Conservation (phyloP, 2,797 vertebrate species). For the Notolabrus celidotus region DNA sequence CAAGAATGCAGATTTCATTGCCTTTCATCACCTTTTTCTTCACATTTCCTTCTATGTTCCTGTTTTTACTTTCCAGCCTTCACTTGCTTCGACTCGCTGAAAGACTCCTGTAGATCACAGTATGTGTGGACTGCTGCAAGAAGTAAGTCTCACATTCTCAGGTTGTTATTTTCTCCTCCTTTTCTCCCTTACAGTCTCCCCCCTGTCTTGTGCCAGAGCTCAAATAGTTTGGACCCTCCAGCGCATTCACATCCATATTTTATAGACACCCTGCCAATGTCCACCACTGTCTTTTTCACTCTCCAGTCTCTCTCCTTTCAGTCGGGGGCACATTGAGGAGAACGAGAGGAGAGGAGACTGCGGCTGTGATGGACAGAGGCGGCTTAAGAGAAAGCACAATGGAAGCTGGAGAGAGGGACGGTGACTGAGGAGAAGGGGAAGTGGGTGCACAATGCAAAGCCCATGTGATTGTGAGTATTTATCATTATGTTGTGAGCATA, state of each 20-base stretch:
- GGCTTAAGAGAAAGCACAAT: conserved; percentile 13
- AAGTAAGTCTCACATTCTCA: conserved; percentile 13
- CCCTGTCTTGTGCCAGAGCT: conserved; percentile 2
- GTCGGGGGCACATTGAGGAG: background rate
- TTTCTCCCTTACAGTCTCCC: background rate
- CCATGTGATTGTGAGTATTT: background rate
- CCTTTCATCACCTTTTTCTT: background rate
- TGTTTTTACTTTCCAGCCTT: background rate
- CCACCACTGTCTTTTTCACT: conserved; percentile 14
- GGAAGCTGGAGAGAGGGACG: conserved; percentile 5
- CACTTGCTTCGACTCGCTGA: background rate
- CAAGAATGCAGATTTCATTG: conserved; percentile 2
- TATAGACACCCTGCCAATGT: conserved; percentile 30
- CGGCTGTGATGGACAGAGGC: conserved; percentile 20
- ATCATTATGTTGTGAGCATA: conserved; percentile 4
- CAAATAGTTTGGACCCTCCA: conserved; percentile 22
- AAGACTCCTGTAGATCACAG: conserved; percentile 23
- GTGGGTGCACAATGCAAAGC: conserved; percentile 13
- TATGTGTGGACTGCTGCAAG: conserved; percentile 16
- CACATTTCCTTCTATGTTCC: background rate
- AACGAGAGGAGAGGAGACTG: background rate
- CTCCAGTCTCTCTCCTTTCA: conserved; percentile 19
- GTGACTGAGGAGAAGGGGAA: conserved; percentile 1
- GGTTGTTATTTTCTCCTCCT: conserved; percentile 21
- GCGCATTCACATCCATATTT: conserved; percentile 44